Percentiles rank a stretch among this genome's conserved stretches.
Evolutionary conservation across 2,113 vertebrate species (phyloP).

Genomic region (Trinectes maculatus): DNA sequence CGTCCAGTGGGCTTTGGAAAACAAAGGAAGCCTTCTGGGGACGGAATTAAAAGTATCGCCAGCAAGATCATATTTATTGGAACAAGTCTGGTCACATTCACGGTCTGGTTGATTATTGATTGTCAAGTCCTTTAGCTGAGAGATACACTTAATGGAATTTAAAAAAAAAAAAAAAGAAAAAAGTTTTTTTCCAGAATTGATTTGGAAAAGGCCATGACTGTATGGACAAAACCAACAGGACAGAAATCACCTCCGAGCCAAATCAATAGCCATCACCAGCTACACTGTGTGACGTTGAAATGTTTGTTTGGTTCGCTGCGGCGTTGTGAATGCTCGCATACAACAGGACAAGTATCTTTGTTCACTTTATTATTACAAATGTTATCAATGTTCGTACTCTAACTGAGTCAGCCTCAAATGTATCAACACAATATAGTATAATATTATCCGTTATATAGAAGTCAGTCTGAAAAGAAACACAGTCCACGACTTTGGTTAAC

Average conservation of each 20-base stretch:
- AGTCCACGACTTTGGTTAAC: no score
- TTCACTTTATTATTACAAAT: no score
- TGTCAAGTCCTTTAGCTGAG: conserved; percentile 52
- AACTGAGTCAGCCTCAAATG: no score
- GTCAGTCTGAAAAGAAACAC: no score
- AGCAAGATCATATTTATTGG: conserved; percentile 66
- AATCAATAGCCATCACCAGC: conserved; percentile 65
- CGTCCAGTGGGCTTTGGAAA: conserved; percentile 25
- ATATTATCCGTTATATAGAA: no score
- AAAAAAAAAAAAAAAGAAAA: conserved; percentile 28
- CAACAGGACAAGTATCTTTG: no score
- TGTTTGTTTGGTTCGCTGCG: conserved; percentile 23
- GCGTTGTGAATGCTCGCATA: no score
- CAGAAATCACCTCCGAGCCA: conserved; percentile 20
- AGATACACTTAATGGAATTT: conserved; percentile 63
- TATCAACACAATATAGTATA: no score
- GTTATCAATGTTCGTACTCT: no score
- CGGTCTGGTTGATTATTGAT: conserved; percentile 68
- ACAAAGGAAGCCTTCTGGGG: conserved; percentile 43
- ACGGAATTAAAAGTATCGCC: conserved; percentile 47
- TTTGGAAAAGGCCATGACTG: conserved; percentile 61
- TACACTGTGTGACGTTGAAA: conserved; percentile 18
- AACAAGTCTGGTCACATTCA: conserved; percentile 70
- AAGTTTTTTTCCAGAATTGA: conserved; percentile 58
- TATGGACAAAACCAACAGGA: conserved; percentile 35